A percentile compares a stretch with the other conserved stretches of the same genome.
phyloP scores from a whole-genome alignment of 2,113 vertebrate genomes.

The Aspiorhynchus laticeps region DNA sequence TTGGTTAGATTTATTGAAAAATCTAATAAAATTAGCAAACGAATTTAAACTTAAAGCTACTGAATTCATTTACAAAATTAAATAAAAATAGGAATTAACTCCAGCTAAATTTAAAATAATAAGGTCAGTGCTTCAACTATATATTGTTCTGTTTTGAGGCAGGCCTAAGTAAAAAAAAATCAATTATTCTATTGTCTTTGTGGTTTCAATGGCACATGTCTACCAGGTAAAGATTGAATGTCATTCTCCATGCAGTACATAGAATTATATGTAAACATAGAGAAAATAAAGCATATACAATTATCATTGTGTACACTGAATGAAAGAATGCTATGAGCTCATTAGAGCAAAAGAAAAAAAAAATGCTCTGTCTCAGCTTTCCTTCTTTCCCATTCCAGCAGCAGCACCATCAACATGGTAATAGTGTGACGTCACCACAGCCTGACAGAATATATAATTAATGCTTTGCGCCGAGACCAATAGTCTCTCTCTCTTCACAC shows the following conservation, averaged over 20 bases:
- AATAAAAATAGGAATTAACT: background rate
- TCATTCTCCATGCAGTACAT: background rate
- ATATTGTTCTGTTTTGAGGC: background rate
- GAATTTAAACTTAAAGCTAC: background rate
- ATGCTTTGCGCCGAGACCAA: constrained; percentile 46
- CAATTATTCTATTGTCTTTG: background rate
- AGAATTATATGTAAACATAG: background rate
- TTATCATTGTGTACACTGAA: background rate
- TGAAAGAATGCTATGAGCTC: background rate
- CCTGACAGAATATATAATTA: constrained; percentile 51
- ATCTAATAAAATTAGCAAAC: background rate
- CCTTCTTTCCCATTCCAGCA: constrained; percentile 13
- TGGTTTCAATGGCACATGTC: background rate
- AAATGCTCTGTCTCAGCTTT: constrained; percentile 1
- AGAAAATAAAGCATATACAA: background rate
- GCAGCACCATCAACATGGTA: constrained; percentile 28
- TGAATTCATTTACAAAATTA: background rate
- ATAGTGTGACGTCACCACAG: constrained; percentile 47
- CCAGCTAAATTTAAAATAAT: background rate
- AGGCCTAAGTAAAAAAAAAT: background rate
- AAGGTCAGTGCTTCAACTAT: background rate
- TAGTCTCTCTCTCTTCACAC: constrained; percentile 39
- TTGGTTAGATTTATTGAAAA: background rate
- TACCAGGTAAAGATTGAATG: background rate
- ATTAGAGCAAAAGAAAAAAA: background rate